These are phyloP conservation scores for Saturnia pavonia DNA, from an alignment of 2,888 invertebrate species.

Conservation along the genomic window DNA sequence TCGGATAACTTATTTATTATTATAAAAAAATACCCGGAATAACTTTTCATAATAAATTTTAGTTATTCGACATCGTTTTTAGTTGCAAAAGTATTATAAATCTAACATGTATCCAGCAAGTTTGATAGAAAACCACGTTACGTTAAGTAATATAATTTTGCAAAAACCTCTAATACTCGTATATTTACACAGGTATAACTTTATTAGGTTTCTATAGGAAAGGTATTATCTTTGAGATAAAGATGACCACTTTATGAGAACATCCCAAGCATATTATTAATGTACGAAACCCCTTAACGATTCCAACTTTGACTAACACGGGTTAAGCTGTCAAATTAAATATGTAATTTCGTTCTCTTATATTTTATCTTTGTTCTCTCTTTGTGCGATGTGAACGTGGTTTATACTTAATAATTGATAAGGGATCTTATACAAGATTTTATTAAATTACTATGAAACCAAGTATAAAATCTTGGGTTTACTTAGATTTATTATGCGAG, in stretches of 20 bases:
- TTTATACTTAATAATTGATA: conserved; percentile 8
- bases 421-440: conserved; percentile 35
- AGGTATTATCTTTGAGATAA: too few species aligned
- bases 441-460: conserved; percentile 39
- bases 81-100: too few species aligned
- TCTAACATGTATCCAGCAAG: too few species aligned
- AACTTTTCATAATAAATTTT: too few species aligned
- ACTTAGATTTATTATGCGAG: conserved; percentile 39
- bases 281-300: background rate
- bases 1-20: too few species aligned
- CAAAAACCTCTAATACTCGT: too few species aligned
- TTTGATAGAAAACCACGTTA: too few species aligned
- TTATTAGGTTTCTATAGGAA: too few species aligned
- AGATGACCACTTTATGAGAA: background rate
- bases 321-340: conserved; percentile 20
- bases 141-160: too few species aligned
- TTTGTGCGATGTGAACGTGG: background rate
- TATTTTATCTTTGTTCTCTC: background rate
- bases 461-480: conserved; percentile 35
- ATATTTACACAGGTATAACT: too few species aligned
- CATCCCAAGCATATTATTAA: background rate
- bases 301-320: conserved; percentile 15
- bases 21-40: too few species aligned
- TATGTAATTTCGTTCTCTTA: background rate
- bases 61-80: too few species aligned